Conservation (phyloP, 2,888 invertebrate genomes). For the Andricus curvator region DNA sequence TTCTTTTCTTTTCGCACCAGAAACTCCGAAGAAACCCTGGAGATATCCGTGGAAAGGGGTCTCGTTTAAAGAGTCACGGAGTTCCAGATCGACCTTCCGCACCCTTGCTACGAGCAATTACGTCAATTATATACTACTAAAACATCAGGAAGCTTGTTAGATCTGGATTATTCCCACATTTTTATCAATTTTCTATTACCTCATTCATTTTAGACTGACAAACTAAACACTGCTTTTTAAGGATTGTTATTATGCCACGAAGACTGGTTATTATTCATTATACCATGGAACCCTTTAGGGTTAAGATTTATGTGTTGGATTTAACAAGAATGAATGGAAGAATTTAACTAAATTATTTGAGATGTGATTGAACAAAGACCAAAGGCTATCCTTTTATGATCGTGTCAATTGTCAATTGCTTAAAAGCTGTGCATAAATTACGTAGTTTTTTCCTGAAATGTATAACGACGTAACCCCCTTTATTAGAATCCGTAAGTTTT, state of each 20-base stretch:
- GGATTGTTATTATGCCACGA: not conserved
- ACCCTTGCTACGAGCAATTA: conserved; percentile 27
- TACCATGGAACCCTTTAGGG: no score
- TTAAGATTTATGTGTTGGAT: no score
- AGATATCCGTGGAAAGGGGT: conserved; percentile 16
- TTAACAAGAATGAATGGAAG: no score
- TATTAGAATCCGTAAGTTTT: no score
- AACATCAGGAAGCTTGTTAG: conserved; percentile 29
- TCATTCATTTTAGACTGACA: conserved; percentile 2
- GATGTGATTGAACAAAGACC: no score
- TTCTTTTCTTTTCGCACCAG: conserved; percentile 4
- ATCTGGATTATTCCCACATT: conserved; percentile 6
- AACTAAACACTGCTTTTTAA: not conserved
- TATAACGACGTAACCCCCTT: no score
- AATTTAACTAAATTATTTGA: no score
- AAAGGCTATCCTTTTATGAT: no score
- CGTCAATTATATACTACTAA: conserved; percentile 36
- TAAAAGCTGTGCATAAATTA: no score
- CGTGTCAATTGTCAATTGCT: no score
- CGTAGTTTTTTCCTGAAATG: no score
- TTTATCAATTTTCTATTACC: conserved; percentile 3
- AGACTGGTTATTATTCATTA: not conserved
- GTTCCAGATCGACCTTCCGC: conserved; percentile 14
- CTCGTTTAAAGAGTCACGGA: conserved; percentile 35
- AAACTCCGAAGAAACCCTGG: conserved; percentile 23